Evolutionary conservation across 2,113 vertebrate species (phyloP), one percentile per base, ranked within the genome.

Genomic region (Chionis minor): DNA sequence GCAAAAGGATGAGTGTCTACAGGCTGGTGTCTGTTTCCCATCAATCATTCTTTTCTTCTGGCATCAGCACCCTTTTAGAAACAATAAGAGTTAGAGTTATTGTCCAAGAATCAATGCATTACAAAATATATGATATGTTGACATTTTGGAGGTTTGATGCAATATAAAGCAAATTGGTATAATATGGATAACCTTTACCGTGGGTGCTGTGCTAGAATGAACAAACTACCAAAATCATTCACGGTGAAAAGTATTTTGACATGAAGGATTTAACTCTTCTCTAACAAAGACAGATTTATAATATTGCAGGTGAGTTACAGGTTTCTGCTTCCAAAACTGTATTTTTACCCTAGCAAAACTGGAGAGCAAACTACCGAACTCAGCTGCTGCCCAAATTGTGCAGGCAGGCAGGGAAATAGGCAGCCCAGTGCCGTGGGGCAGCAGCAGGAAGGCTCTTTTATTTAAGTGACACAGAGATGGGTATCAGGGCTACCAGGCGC

Each of bases 21-120:
- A 96, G 97, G 97, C 94, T 96, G 89, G 98, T 97, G 97, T 98
- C 94, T 97, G 97, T 95, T 95, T 97, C 97, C 98, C 98, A 98
- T 98, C 98, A 99, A 96, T 99, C 99, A 99, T 98, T 97, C 97
- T 98, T 98, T 96, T 98, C 97, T 98, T 96, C 98, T 96, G 98
- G 97, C 94, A 98, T 96, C 98, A 96, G 92, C 96, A 98, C 90
- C 97, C 98, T 99, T 99, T 95, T 81, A 98, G 97, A 98, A 98
- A 98, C 96, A 98, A 97, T 83, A 98, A 98, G 96, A 98, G 94
- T 94, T 98, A 98, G 95, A 97, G 97, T 99, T 98, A 99, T 97
- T 97, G 95, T 93, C 85, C 87, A 82, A 82, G 91, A 97, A 98
- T 98, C 97, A 95, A 96, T 96, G 88, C 78, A 88, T 97, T 96